Percentiles rank a stretch among this genome's conserved stretches.
phyloP scores from a whole-genome alignment of 1,140 invertebrate species.

The Geopemphigus sp. region DNA sequence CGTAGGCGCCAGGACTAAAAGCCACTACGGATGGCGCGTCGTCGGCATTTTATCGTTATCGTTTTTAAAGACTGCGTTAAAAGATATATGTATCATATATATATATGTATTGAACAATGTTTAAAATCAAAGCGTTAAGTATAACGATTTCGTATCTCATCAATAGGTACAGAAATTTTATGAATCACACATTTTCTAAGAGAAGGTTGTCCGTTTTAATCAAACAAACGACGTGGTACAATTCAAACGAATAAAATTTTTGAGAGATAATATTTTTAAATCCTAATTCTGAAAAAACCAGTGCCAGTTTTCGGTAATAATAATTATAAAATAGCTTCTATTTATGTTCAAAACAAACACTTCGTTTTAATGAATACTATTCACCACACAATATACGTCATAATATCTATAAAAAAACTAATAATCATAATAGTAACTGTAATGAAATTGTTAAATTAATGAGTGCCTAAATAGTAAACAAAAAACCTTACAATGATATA shows the following conservation, averaged over 20 bases:
- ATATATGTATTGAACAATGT: background rate
- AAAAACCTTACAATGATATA: background rate
- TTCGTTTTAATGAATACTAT: background rate
- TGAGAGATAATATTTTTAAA: slow-evolving; percentile 16
- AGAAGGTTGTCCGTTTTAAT: background rate
- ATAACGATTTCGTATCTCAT: background rate
- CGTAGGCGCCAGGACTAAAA: background rate
- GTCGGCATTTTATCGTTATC: slow-evolving; percentile 1
- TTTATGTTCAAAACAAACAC: background rate
- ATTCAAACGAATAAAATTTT: background rate
- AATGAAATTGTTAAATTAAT: background rate
- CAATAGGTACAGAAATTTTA: background rate
- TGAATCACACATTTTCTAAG: slow-evolving; percentile 8
- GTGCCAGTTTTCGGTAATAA: background rate
- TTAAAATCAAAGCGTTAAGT: background rate
- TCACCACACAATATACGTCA: background rate
- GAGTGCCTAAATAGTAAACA: background rate
- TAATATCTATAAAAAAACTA: background rate
- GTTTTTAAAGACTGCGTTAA: background rate
- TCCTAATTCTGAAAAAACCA: background rate
- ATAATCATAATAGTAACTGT: background rate
- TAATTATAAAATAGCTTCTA: background rate
- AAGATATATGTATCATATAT: background rate
- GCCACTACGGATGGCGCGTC: background rate
- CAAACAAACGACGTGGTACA: background rate